These are phyloP conservation scores for Mongoloraphidia duomilia DNA, from an alignment of 2,888 invertebrate species.

Conservation along the genomic window DNA sequence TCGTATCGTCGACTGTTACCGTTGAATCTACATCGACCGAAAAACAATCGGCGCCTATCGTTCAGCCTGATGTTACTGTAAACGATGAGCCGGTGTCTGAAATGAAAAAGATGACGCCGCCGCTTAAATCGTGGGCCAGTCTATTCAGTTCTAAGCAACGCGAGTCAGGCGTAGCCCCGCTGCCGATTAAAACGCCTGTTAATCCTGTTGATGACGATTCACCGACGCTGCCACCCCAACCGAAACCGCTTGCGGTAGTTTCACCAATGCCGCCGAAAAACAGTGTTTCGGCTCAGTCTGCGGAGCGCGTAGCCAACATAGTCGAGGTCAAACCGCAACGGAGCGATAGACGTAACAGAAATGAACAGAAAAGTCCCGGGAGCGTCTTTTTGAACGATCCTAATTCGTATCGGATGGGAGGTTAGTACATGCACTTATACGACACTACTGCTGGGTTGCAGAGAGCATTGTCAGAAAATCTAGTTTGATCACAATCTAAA, in stretches of 20 bases:
- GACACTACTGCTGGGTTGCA: too few relatives aligned
- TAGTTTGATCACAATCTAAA: too few relatives aligned
- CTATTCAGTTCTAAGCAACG: constrained; percentile 31
- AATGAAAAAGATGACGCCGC: constrained; percentile 6
- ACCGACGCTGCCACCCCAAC: constrained; percentile 18
- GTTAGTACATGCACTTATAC: constrained; percentile 30
- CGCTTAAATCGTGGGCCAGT: constrained; percentile 52
- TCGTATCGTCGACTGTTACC: constrained; percentile 29
- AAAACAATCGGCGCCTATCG: constrained; percentile 25
- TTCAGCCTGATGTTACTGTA: constrained; percentile 30
- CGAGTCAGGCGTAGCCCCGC: too few relatives aligned
- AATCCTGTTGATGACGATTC: constrained; percentile 14
- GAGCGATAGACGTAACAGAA: constrained; percentile 5
- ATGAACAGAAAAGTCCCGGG: constrained; percentile 29
- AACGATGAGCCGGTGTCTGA: constrained; percentile 16
- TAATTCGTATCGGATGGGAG: constrained; percentile 53
- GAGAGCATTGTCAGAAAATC: too few relatives aligned
- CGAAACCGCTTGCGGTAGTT: constrained; percentile 43
- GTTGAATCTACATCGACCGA: constrained; percentile 20
- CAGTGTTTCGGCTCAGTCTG: constrained; percentile 16
- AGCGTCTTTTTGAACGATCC: constrained; percentile 45
- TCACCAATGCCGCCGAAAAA: constrained; percentile 30
- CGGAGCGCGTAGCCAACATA: neutral
- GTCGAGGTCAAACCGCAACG: neutral
- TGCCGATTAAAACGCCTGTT: constrained; percentile 10